phyloP scores from a whole-genome alignment of 2,113 vertebrate species.

The Tachysurus vachellii region DNA sequence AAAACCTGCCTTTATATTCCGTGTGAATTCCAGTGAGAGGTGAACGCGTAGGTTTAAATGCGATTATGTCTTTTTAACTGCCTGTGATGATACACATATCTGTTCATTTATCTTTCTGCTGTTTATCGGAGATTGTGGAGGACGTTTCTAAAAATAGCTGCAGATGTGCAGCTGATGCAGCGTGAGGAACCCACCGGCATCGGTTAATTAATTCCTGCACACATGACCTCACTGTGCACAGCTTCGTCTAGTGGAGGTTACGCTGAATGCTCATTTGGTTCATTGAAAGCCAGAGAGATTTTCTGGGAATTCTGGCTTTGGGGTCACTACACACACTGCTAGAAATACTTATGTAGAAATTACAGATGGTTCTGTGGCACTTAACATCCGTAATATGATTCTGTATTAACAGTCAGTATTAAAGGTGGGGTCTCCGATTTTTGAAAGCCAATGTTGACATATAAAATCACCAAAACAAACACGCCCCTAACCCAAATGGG shows the following conservation, averaged over 20 bases:
- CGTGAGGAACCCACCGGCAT: slow-evolving; percentile 65
- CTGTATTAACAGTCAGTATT: neutral
- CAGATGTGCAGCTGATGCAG: slow-evolving; percentile 56
- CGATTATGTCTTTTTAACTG: neutral
- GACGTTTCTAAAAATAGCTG: slow-evolving; percentile 73
- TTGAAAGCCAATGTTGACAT: too few relatives aligned
- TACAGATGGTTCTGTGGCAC: neutral
- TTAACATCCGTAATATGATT: neutral
- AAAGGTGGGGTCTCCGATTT: too few relatives aligned
- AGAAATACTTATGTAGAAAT: neutral
- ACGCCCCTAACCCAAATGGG: too few relatives aligned
- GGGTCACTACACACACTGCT: neutral
- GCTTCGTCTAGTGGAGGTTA: neutral
- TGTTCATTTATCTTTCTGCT: neutral
- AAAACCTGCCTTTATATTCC: too few relatives aligned
- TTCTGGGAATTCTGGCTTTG: neutral
- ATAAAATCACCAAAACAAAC: too few relatives aligned
- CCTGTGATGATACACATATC: neutral
- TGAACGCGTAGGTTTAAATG: neutral
- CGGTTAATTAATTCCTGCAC: slow-evolving; percentile 63
- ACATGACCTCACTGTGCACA: slow-evolving; percentile 42
- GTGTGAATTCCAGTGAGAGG: neutral
- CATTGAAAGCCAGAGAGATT: neutral
- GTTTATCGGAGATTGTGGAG: neutral
- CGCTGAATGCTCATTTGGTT: neutral